Evolutionary conservation across 1,140 invertebrate species (phyloP), one percentile per base, ranked within the genome.

Genomic region (Euura lappo): DNA sequence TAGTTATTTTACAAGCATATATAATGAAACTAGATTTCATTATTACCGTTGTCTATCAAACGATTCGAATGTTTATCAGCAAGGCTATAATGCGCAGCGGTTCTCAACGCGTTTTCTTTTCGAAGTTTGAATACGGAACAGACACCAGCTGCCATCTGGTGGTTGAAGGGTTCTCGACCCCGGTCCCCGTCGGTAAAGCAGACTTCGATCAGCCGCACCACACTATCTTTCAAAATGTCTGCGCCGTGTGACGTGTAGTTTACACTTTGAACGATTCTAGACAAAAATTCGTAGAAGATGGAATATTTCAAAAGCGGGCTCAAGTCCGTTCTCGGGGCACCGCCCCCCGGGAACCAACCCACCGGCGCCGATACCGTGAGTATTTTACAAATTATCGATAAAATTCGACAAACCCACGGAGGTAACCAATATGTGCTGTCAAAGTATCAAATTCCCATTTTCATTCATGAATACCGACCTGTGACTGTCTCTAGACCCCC

Each of bases 301-400:
- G 94, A 96, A 85, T 96, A 94, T 85, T 91, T 97, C 73, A 94
- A 94, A 89, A 96, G 94, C 85, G 92, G 95, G 72, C 88, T 96
- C 66, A 96, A 96, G 86, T 95, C 94, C n/a, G 95, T 97, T 75
- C 89, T 98, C 45, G 95, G 95, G n/a, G 86, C 93, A 68, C 92
- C 92, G 13, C 92, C 93, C 77, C 91, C 93, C 65, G 94, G 91
- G 72, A 91, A 90, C 76, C 91, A 93, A 80, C 93, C 93, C 47
- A 92, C 94, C 65, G 92, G 91, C 51, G 94, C 94, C 71, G 96
- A 98, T 89, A 98, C 95, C 76, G 96, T 97, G 91, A 88, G 82
- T 79, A 79, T 77, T 82, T 68, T 66, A 67, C 51, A 72, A 60
- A 68, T 51, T 60, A 28, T 28, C 28, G 28, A 28, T 28, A 28